Conservation (phyloP, 2,797 vertebrate species). For the Meriones psammophilus region DNA sequence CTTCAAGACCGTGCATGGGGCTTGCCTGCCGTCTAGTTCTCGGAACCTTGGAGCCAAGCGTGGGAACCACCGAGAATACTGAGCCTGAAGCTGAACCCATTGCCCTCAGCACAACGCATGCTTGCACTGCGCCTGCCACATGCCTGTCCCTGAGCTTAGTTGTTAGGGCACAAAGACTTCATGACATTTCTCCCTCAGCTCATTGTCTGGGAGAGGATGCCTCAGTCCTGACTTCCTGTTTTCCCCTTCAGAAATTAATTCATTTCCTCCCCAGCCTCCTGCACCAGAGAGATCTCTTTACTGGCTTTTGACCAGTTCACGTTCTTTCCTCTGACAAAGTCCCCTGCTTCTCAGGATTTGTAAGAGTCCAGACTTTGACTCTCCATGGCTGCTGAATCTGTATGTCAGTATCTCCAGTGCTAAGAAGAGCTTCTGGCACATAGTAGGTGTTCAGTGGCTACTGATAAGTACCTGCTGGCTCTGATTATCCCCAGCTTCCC, state of each 20-base stretch:
- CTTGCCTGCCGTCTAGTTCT: background rate
- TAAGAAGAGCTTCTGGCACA: background rate
- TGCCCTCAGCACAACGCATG: background rate
- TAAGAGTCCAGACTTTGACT: background rate
- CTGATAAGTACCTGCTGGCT: slow-evolving; percentile 16
- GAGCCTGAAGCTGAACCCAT: background rate
- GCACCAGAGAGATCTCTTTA: background rate
- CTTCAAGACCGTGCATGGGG: slow-evolving; percentile 25
- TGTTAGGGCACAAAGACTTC: background rate
- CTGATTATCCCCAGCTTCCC: background rate
- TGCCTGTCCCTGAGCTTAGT: background rate
- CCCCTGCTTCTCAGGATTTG: background rate
- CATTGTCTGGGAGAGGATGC: background rate
- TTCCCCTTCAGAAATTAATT: slow-evolving; percentile 10
- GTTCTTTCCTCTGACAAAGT: slow-evolving; percentile 43
- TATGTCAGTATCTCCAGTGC: background rate
- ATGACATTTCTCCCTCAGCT: background rate
- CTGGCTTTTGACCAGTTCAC: slow-evolving; percentile 43
- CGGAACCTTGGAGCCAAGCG: background rate
- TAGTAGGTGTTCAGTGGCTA: background rate
- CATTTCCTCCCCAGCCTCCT: slow-evolving; percentile 7
- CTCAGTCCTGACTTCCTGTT: background rate
- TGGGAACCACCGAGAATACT: background rate
- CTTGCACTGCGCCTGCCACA: slow-evolving; percentile 4
- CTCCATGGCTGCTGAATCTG: background rate